Base-by-base conservation (phyloP, 2,888 invertebrate genomes). In the Rhogogaster chlorosoma region DNA sequence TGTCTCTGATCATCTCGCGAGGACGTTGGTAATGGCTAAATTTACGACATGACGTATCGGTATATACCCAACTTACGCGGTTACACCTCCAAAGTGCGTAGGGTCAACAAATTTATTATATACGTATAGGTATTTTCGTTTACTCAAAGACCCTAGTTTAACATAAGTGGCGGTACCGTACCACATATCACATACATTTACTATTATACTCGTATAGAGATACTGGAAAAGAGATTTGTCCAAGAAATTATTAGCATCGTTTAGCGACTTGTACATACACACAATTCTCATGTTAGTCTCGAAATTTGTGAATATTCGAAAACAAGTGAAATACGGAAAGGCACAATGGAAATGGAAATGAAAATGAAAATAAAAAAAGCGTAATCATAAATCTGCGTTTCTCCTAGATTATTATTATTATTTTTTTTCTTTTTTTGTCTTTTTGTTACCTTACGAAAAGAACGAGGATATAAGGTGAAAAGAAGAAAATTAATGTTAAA, bases 21-120 rank as follows among this genome's bases (percentile, higher is more conserved):
- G 77, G 77, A 77, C 53, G 77, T 29, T 32, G 9, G 77, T 77
- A 32, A 49, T 32, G 77, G 77, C 77, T 77, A 77, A 77, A 53
- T 77, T 77, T 36, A 53, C 53, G n/a, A 45, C 18, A 29, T 53
- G 77, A 77, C 77, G 49, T 32, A 49, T 73, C n/a, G 49, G 49
- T 49, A 18, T 49, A 49, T 49, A 49, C 49, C 49, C 18, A 49
- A 49, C 49, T 49, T 49, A 49, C 49, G 49, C 49, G 49, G 49
- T 49, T 49, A 53, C n/a, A 61, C 61, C 61, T 26, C 12, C 22
- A 61, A 61, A 26, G 61, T 70, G 29, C 26, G n/a, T 70, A 70
- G 70, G 32, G 70, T 70, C 70, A 70, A 70, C 32, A 70, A 38
- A 70, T 29, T 5, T 70, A 15, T 32, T 6, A 57, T 6, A 22